Conservation (phyloP, 2,113 vertebrate species). For the Hirundichthys speculiger region DNA sequence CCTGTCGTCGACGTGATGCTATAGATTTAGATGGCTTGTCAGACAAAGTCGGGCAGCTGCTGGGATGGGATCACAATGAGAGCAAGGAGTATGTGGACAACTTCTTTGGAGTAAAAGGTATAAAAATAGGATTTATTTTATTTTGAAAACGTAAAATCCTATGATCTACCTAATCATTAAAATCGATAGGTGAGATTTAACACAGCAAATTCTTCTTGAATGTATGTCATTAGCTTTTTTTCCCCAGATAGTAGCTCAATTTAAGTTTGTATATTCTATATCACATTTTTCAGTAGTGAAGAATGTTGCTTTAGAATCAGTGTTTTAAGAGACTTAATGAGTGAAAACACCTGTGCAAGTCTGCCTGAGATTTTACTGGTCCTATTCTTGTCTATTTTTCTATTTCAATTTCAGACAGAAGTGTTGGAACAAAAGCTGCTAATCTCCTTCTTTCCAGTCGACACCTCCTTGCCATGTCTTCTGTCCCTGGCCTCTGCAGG, state of each 20-base stretch:
- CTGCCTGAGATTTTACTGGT: background rate
- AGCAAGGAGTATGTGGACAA: slow-evolving; percentile 81
- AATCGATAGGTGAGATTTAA: background rate
- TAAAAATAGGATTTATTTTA: background rate
- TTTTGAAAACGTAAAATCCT: background rate
- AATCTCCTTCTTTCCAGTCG: slow-evolving; percentile 71
- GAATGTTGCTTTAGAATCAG: too few relatives aligned
- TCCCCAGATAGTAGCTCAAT: too few relatives aligned
- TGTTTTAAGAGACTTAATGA: too few relatives aligned
- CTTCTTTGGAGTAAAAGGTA: slow-evolving; percentile 80
- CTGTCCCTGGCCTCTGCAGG: slow-evolving; percentile 85
- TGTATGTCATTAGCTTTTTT: too few relatives aligned
- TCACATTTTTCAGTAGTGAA: too few relatives aligned
- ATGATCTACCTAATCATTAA: background rate
- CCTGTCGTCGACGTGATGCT: slow-evolving; percentile 82
- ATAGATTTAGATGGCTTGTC: slow-evolving; percentile 68
- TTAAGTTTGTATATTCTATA: too few relatives aligned
- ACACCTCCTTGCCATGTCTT: slow-evolving; percentile 86
- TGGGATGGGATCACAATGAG: slow-evolving; percentile 80
- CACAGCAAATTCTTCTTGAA: too few relatives aligned
- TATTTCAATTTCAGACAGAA: slow-evolving; percentile 18
- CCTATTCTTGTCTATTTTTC: slow-evolving; percentile 13
- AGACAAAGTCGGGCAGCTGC: slow-evolving; percentile 79
- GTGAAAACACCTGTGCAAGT: too few relatives aligned
- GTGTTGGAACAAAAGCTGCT: slow-evolving; percentile 64